These are phyloP conservation scores for Perdita meconis DNA, from an alignment of 2,888 invertebrate genomes.

Conservation along the genomic window DNA sequence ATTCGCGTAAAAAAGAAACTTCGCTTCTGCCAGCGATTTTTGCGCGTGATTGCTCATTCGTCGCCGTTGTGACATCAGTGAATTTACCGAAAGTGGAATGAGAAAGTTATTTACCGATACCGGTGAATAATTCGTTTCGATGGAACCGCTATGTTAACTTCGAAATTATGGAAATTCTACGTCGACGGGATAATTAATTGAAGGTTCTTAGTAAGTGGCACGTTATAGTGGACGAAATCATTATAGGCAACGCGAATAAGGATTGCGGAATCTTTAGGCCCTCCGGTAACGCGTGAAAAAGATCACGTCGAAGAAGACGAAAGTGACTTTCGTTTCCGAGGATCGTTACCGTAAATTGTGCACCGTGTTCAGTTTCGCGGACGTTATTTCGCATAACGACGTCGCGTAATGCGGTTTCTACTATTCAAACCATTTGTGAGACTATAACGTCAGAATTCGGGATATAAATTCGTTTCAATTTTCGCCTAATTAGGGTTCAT, in stretches of 20 bases:
- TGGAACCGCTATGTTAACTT: no score
- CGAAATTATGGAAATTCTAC: no score
- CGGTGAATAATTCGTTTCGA: background rate
- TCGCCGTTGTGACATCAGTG: background rate
- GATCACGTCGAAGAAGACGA: slow-evolving; percentile 56
- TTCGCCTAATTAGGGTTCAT: slow-evolving; percentile 5
- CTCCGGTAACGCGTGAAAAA: slow-evolving; percentile 5
- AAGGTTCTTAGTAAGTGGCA: background rate
- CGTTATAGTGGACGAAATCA: background rate
- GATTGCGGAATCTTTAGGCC: background rate
- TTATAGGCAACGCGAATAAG: background rate
- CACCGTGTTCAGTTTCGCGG: slow-evolving; percentile 47
- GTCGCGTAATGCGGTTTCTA: slow-evolving; percentile 15
- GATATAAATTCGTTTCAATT: slow-evolving; percentile 5
- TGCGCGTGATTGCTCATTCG: background rate
- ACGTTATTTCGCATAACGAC: slow-evolving; percentile 10
- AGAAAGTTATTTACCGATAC: background rate
- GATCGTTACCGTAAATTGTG: slow-evolving; percentile 51
- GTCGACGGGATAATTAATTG: no score
- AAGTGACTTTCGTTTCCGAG: slow-evolving; percentile 72
- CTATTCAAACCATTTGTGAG: slow-evolving; percentile 19
- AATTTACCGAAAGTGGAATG: background rate
- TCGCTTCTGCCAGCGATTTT: background rate
- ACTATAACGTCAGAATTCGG: background rate
- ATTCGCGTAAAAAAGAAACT: no score